A percentile compares a stretch with the other conserved stretches of the same genome.
phyloP scores from a whole-genome alignment of 1,140 invertebrate species.

The Papilio glaucus region DNA sequence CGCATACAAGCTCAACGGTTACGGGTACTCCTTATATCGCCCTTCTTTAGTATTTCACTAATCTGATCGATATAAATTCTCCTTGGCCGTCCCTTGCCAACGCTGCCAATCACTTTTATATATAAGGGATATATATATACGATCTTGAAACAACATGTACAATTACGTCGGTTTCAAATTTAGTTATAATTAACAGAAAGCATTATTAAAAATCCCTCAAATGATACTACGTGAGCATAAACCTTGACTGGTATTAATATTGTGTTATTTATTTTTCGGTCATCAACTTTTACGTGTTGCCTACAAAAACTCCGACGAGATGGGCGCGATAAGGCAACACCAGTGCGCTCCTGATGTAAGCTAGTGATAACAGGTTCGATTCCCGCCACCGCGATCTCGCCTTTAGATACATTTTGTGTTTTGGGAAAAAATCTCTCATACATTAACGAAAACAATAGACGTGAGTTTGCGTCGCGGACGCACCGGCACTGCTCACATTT shows the following conservation, averaged over 20 bases:
- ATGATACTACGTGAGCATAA: neutral
- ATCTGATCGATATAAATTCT: too few species aligned
- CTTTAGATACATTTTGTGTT: conserved; percentile 61
- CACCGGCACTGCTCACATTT: conserved; percentile 33
- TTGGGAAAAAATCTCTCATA: conserved; percentile 52
- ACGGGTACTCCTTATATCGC: too few species aligned
- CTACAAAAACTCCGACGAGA: conserved; percentile 61
- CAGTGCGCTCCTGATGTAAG: conserved; percentile 59
- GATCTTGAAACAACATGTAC: too few species aligned
- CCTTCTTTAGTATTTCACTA: too few species aligned
- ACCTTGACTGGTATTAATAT: neutral
- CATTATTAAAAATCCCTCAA: neutral
- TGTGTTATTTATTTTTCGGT: conserved; percentile 44
- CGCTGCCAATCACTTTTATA: too few species aligned
- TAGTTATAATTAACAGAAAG: neutral
- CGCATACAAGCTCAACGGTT: too few species aligned
- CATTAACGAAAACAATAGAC: conserved; percentile 57
- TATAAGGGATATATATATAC: too few species aligned
- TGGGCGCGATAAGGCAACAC: conserved; percentile 59
- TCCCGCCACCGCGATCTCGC: conserved; percentile 63
- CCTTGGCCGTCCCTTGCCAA: too few species aligned
- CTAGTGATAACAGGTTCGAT: conserved; percentile 64
- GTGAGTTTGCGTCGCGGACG: neutral
- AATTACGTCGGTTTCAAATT: too few species aligned
- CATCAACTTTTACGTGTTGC: conserved; percentile 56